Percentiles rank a stretch among this genome's conserved stretches.
Conservation (phyloP, 2,113 vertebrate genomes). For the Ophthalmolycus amberensis region DNA sequence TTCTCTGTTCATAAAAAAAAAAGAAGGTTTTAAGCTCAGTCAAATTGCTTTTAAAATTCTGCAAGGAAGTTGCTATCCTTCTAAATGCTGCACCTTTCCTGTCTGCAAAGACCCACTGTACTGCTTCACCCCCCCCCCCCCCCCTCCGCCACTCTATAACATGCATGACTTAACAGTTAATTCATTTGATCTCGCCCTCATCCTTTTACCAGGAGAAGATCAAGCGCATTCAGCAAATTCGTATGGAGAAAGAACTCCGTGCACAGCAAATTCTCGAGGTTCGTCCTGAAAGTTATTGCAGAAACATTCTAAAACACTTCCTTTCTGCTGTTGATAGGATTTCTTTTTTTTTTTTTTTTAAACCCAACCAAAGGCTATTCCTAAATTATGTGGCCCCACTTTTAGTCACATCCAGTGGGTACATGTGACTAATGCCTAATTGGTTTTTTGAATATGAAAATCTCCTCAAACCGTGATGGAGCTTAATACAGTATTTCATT, state of each 20-base stretch:
- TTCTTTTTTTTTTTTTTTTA: slow-evolving; percentile 13
- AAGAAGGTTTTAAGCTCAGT: slow-evolving; percentile 42
- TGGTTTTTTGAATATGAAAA: slow-evolving; percentile 75
- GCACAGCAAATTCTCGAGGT: slow-evolving; percentile 98
- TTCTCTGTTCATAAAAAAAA: slow-evolving; percentile 16
- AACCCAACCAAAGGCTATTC: slow-evolving; percentile 65
- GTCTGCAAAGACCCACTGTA: slow-evolving; percentile 59
- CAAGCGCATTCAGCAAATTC: slow-evolving; percentile 95
- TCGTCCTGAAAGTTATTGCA: slow-evolving; percentile 76
- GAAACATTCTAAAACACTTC: slow-evolving; percentile 71
- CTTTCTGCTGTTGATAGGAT: slow-evolving; percentile 68
- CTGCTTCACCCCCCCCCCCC: slow-evolving; percentile 30
- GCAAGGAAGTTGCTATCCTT: slow-evolving; percentile 51
- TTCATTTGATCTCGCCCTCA: slow-evolving; percentile 66
- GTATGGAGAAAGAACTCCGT: slow-evolving; percentile 96
- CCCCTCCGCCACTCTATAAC: slow-evolving; percentile 50
- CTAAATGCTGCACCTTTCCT: slow-evolving; percentile 45
- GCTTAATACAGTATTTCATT: slow-evolving; percentile 73
- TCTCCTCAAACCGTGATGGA: slow-evolving; percentile 65
- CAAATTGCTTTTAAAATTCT: slow-evolving; percentile 47
- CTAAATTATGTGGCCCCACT: slow-evolving; percentile 62
- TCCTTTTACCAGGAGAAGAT: slow-evolving; percentile 91
- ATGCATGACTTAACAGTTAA: slow-evolving; percentile 76
- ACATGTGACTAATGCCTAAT: slow-evolving; percentile 73
- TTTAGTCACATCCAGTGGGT: slow-evolving; percentile 54